Base-by-base conservation (phyloP, 2,113 vertebrate species). In the Aphyosemion australe region DNA sequence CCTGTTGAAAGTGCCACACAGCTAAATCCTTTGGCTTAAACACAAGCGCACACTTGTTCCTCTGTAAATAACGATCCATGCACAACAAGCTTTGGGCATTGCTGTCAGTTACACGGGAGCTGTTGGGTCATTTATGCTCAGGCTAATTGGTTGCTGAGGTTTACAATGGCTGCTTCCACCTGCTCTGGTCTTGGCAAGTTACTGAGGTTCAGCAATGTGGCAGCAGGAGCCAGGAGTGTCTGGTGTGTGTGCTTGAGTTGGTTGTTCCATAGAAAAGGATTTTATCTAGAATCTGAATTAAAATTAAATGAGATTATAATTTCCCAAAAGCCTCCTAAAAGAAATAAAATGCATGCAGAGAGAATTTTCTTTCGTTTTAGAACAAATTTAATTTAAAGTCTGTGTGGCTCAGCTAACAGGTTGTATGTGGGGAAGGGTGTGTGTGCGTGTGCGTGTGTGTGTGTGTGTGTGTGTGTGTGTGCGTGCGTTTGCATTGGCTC, bases 401-500 rank as follows among this genome's bases (percentile, higher is more conserved):
- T 61, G 18, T 56, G 52, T 41, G 41, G 68, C 55, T 15, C 19
- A 59, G 77, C 50, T 85, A 90, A 92, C 90, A 92, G 91, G 91
- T 91, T 90, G 88, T 71, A 86, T 79, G 79, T 88, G 83, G 88
- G 84, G 84, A 72, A 57, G 63, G 84, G 70, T 61, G 64, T n/a
- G n/a, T n/a, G n/a, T n/a, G n/a, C n/a, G n/a, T n/a, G n/a, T n/a
- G n/a, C n/a, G n/a, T n/a, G n/a, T n/a, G n/a, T n/a, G n/a, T n/a
- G n/a, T n/a, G n/a, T n/a, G n/a, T n/a, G n/a, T n/a, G n/a, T n/a
- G n/a, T n/a, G n/a, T n/a, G n/a, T n/a, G n/a, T n/a, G n/a, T n/a
- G n/a, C n/a, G n/a, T n/a, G n/a, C n/a, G n/a, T n/a, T n/a, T n/a
- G n/a, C n/a, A n/a, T n/a, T n/a, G n/a, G n/a, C 82, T 74, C 78